phyloP scores from a whole-genome alignment of 2,888 invertebrate genomes.

The Sesia apiformis region DNA sequence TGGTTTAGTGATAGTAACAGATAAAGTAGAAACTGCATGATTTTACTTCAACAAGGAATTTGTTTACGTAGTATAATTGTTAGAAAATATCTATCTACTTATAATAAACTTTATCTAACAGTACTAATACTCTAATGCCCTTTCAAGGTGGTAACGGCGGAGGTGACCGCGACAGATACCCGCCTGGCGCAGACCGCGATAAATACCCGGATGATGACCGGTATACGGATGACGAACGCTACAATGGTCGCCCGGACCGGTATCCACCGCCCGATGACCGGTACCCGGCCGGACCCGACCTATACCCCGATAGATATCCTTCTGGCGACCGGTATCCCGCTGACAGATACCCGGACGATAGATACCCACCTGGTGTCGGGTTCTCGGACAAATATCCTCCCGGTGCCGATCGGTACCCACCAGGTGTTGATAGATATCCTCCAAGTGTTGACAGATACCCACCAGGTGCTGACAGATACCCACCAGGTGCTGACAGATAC shows the following conservation, averaged over 20 bases:
- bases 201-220: constrained; percentile 65
- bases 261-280: constrained; percentile 46
- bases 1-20: no score
- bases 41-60: no score
- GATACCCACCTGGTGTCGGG: constrained; percentile 51
- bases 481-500: constrained; percentile 54
- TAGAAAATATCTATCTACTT: no score
- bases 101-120: no score
- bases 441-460: constrained; percentile 57
- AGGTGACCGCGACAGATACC: constrained; percentile 53
- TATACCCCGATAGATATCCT: constrained; percentile 56
- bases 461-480: constrained; percentile 45
- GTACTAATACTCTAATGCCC: background rate
- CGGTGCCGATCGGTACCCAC: constrained; percentile 40
- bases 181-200: constrained; percentile 53
- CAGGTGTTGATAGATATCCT: constrained; percentile 46
- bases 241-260: constrained; percentile 59
- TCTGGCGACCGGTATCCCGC: constrained; percentile 50
- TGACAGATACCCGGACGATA: constrained; percentile 65
- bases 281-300: constrained; percentile 36
- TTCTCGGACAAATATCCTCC: constrained; percentile 45
- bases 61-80: no score
- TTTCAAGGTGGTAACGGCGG: constrained; percentile 60
- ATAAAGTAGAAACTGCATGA: no score
- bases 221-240: constrained; percentile 67